phyloP scores from a whole-genome alignment of 2,888 invertebrate species.

The Choristoneura rosaceana region DNA sequence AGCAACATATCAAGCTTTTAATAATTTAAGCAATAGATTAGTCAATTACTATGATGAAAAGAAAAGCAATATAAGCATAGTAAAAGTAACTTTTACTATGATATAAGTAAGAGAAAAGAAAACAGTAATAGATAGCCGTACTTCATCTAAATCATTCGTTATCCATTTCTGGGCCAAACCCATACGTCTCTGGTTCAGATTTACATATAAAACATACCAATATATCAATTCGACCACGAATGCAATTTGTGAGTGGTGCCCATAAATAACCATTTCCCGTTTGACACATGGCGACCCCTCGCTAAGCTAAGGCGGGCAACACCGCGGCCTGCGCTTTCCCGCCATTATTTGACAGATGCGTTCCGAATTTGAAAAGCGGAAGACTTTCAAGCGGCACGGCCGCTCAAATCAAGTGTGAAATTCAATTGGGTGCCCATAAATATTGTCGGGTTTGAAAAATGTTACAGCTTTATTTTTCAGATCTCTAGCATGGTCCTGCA shows the following conservation, averaged over 20 bases:
- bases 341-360: conserved; percentile 81
- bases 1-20: no score
- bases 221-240: conserved; percentile 84
- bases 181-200: conserved; percentile 77
- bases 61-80: no score
- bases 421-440: conserved; percentile 81
- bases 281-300: conserved; percentile 81
- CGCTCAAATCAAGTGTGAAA: conserved; percentile 83
- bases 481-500: background rate
- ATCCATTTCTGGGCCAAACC: conserved; percentile 76
- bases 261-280: conserved; percentile 84
- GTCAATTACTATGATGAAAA: no score
- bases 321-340: conserved; percentile 71
- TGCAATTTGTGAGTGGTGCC: conserved; percentile 83
- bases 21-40: no score
- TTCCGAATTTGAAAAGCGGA: conserved; percentile 74
- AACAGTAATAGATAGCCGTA: conserved; percentile 37
- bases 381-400: conserved; percentile 70
- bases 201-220: conserved; percentile 84
- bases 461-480: conserved; percentile 55
- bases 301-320: conserved; percentile 64
- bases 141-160: conserved; percentile 70
- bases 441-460: conserved; percentile 74
- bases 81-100: no score
- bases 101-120: conserved; percentile 6